These are phyloP conservation scores for Spodoptera littoralis DNA, from an alignment of 2,888 invertebrate genomes.

Conservation along the genomic window DNA sequence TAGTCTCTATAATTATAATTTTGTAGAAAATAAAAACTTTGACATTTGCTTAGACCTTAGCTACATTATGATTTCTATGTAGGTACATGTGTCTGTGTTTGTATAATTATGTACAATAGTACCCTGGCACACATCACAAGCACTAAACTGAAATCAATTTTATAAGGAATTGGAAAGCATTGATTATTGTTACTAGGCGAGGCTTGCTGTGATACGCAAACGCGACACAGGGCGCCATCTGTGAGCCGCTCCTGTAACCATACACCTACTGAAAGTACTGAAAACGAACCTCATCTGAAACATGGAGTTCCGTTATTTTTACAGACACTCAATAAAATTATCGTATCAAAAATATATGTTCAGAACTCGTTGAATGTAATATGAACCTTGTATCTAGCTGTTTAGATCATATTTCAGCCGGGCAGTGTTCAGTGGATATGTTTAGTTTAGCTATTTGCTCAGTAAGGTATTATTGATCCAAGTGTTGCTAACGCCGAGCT, in stretches of 20 bases:
- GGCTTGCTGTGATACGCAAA: constrained; percentile 12
- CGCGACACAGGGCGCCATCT: constrained; percentile 69
- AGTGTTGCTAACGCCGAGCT: constrained; percentile 64
- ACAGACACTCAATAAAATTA: constrained; percentile 37
- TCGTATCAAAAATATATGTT: constrained; percentile 31
- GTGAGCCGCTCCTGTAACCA: constrained; percentile 44
- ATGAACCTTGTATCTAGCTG: constrained; percentile 1
- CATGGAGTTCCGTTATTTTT: constrained; percentile 41
- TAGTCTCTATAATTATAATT: too few species aligned
- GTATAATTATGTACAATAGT: background rate
- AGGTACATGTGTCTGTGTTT: too few species aligned
- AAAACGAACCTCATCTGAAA: constrained; percentile 32
- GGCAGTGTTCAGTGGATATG: constrained; percentile 14
- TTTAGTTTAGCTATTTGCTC: constrained; percentile 53
- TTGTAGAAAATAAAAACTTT: too few species aligned
- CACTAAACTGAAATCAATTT: constrained; percentile 55
- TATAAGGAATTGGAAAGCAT: constrained; percentile 50
- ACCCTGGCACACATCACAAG: constrained; percentile 40
- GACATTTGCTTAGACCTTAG: too few species aligned
- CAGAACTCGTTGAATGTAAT: constrained; percentile 1
- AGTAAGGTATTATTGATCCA: constrained; percentile 64
- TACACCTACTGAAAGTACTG: constrained; percentile 10
- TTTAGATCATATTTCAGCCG: constrained; percentile 25
- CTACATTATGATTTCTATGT: too few species aligned
- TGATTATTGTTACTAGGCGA: constrained; percentile 61